Evolutionary conservation across 2,888 invertebrate species (phyloP).

Genomic region (Rhimphoctona megacephalus): DNA sequence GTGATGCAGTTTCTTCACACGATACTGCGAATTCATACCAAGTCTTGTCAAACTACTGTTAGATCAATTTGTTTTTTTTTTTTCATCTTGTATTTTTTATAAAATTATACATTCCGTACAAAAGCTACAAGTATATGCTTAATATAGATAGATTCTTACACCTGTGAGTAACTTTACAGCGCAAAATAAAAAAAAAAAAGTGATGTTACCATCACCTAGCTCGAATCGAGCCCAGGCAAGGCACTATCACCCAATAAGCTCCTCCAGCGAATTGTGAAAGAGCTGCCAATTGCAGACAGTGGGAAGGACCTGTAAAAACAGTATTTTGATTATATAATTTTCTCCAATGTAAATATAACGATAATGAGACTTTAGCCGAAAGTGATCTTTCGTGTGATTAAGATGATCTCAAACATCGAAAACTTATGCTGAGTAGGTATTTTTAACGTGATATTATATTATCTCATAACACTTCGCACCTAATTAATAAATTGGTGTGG

Average conservation of each 20-base stretch:
- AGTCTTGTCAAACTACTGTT: background rate
- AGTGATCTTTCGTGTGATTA: background rate
- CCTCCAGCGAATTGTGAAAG: slow-evolving; percentile 74
- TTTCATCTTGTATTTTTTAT: slow-evolving; percentile 38
- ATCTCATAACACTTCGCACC: too few species aligned
- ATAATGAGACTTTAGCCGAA: too few species aligned
- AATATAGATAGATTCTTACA: slow-evolving; percentile 3
- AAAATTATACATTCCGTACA: slow-evolving; percentile 38
- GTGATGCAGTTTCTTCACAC: slow-evolving; percentile 14
- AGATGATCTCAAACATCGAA: background rate
- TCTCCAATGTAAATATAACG: background rate
- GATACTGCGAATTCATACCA: background rate
- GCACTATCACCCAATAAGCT: slow-evolving; percentile 74
- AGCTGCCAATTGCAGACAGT: slow-evolving; percentile 71
- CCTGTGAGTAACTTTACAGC: background rate
- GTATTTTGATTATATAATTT: background rate
- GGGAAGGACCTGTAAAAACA: slow-evolving; percentile 67
- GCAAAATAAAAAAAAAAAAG: slow-evolving; percentile 2
- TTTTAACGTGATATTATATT: background rate
- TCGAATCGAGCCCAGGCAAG: slow-evolving; percentile 70
- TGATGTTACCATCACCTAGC: slow-evolving; percentile 58
- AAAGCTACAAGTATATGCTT: slow-evolving; percentile 29
- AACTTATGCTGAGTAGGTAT: background rate
- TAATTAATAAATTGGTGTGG: background rate
- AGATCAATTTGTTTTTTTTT: background rate